Evolutionary conservation across 64 coral and sea anemone species (phyloP), one percentile per base, ranked within the genome.

Genomic region (Acropora yongei): DNA sequence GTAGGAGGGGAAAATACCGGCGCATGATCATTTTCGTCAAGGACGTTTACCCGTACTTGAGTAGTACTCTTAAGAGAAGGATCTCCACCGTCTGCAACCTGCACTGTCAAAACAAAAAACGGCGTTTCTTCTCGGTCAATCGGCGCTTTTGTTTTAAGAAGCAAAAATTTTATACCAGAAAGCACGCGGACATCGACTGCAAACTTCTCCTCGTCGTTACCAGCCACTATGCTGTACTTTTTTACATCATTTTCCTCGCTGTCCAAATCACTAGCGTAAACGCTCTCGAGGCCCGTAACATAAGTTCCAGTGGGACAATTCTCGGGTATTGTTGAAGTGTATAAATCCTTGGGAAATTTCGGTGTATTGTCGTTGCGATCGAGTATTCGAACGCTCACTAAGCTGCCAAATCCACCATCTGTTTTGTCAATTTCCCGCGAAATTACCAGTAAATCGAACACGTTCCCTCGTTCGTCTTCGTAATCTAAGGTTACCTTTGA

Each of bases 11-110:
- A 63, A 85, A 99, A 99, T 18, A 65, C 53, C 11, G 97, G 97
- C 30, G n/a, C 41, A 39, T 95, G 91, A 75, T 99, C 97, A 75
- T 99, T 99, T 72, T 91, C 83, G 65, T 99, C 97, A n/a, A 96
- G 89, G 49, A 96, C 75, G 79, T 99, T 96, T 17, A 99, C 87
- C 82, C 97, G 49, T 6, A 99, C 60, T 53, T 99, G 97, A 72
- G 89, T 86, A 9, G 82, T 88, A 48, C 88, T 95, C 39, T 47
- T 71, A 19, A 90, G 82, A 6, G 77, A 1, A 51, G 88, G 88
- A 18, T 72, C 94, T 67, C 97, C 94, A 6, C 93, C 91, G 75
- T 99, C 97, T 41, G n/a, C 50, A 42, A 93, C 97, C 74, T 96
- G 43, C 6, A 99, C 94, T 7, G 94, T 96, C 53, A 99, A 69